phyloP scores from a whole-genome alignment of 2,797 vertebrate genomes.

The Carapus acus region DNA sequence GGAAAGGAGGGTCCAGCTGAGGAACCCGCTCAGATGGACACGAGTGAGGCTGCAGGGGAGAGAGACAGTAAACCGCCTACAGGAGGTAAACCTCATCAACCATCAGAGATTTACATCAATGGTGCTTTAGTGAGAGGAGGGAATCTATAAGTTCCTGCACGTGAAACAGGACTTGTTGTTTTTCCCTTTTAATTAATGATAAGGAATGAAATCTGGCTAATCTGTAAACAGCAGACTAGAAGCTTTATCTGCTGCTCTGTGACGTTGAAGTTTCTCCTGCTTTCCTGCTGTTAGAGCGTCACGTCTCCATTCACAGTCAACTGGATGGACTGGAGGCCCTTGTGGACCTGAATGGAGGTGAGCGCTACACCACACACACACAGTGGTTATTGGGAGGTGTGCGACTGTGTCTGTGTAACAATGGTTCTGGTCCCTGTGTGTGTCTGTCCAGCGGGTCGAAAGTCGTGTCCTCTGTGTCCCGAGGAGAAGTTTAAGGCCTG shows the following conservation, averaged over 20 bases:
- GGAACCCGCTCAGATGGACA: not conserved
- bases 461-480: slow-evolving; percentile 87
- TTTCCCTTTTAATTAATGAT: too few species aligned
- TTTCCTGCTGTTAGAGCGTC: slow-evolving; percentile 75
- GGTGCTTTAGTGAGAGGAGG: too few species aligned
- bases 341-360: slow-evolving; percentile 77
- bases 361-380: slow-evolving; percentile 8
- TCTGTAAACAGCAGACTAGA: too few species aligned
- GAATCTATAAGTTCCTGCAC: too few species aligned
- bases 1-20: not conserved
- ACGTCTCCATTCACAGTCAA: slow-evolving; percentile 86
- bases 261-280: not conserved
- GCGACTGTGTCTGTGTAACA: too few species aligned
- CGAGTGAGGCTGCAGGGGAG: not conserved
- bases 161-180: too few species aligned
- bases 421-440: too few species aligned
- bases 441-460: slow-evolving; percentile 74
- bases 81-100: not conserved
- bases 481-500: slow-evolving; percentile 91
- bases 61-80: not conserved
- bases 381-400: too few species aligned
- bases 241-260: not conserved
- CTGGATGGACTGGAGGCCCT: slow-evolving; percentile 86
- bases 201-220: too few species aligned
- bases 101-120: too few species aligned